Conservation (phyloP, 2,888 invertebrate genomes). For the Pardosa pseudoannulata region DNA sequence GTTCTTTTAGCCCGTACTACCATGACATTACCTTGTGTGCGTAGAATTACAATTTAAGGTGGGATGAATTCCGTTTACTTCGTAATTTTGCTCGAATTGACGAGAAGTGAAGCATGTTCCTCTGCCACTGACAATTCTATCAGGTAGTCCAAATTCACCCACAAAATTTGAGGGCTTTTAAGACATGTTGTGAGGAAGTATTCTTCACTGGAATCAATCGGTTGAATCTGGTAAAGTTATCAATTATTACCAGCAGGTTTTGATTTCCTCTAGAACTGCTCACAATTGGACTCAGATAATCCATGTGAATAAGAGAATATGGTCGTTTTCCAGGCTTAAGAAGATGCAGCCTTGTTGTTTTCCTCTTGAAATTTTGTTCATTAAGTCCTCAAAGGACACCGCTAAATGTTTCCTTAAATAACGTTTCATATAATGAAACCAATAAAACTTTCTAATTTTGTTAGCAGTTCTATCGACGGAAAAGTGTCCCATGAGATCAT, state of each 20-base stretch:
- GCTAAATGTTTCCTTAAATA: no score
- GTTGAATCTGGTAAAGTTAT: background rate
- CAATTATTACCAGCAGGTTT: background rate
- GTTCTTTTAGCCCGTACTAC: background rate
- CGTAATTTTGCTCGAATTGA: background rate
- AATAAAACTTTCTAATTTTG: no score
- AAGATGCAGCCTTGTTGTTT: no score
- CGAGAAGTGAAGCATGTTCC: background rate
- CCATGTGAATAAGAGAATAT: background rate
- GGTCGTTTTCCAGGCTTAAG: background rate
- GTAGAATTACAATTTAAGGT: background rate
- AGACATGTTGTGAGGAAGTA: no score
- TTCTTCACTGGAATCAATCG: background rate
- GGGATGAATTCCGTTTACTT: background rate
- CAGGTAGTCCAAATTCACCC: conserved; percentile 11
- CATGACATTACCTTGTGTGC: background rate
- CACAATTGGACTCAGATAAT: background rate
- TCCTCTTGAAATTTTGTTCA: no score
- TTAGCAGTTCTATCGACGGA: no score
- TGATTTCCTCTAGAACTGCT: conserved; percentile 1
- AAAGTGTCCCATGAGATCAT: no score
- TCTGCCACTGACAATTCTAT: background rate
- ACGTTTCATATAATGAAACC: no score
- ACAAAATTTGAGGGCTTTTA: background rate
- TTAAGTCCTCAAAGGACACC: no score